Base-by-base conservation (phyloP, 2,113 vertebrate species). In the Corvus moneduloides region DNA sequence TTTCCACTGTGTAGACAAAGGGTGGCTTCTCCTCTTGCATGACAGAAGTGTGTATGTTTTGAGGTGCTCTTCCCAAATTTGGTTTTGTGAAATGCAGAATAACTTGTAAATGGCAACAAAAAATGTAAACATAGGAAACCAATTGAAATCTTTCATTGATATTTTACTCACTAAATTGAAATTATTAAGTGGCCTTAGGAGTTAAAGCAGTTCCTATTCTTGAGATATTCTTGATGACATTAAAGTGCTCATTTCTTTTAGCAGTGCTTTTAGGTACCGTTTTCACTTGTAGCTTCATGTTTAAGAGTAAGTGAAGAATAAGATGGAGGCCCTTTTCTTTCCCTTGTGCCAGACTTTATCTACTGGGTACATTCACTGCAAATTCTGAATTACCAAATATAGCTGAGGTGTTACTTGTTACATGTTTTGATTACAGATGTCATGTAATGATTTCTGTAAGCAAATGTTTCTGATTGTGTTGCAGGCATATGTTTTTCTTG, bases 401-500 rank as follows among this genome's bases (percentile, higher is more conserved):
- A 55, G 20, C 21, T 54, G 19, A 28, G 37, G 22, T 62, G 48
- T 69, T 75, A 15, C 8, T 66, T 77, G 46, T 73, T 84, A n/a
- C 3, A 1, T 83, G 23, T 51, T 48, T 87, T 87, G 46, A 43
- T 81, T 91, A 71, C n/a, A 81, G 69, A 58, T 14, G 24, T 63
- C 20, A 17, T 16, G 22, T 67, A 76, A 69, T 0, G 2, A 33
- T 27, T 76, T 61, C 12, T 71, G 16, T 81, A 78, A 96, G 63
- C 35, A 84, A 75, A 37, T 26, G 35, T 74, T 86, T 84, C 61
- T 87, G 26, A 11, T 95, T 97, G 28, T 55, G 17, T 94, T 96
- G 46, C 97, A 99, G 99, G 94, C 99, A 99, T 55, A 97, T 99
- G 93, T 99, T 99, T 97, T 99, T 99, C 98, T 98, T 98, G 97